phyloP scores from a whole-genome alignment of 2,888 invertebrate genomes.

The Polymixis flavicincta region DNA sequence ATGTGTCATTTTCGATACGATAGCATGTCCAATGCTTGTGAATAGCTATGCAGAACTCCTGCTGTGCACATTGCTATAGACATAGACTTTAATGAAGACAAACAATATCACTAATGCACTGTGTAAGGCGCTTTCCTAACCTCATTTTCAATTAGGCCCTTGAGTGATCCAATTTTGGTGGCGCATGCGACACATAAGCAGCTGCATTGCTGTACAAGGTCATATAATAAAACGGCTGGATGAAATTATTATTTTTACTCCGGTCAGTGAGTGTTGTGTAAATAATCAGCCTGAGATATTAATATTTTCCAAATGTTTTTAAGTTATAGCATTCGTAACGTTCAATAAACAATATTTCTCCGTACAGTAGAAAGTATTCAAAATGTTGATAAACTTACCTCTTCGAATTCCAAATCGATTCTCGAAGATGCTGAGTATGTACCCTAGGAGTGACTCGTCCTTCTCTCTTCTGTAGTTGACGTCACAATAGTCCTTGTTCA shows the following conservation, averaged over 20 bases:
- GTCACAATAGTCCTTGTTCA: conserved; percentile 84
- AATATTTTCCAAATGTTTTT: not conserved
- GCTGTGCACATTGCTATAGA: not conserved
- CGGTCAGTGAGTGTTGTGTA: not conserved
- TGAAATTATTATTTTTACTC: not conserved
- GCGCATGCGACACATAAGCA: conserved; percentile 4
- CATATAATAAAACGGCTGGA: not conserved
- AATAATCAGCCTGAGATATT: not conserved
- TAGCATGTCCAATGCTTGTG: no score
- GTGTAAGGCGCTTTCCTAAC: not conserved
- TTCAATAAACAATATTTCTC: not conserved
- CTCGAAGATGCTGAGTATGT: conserved; percentile 85
- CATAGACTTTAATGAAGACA: not conserved
- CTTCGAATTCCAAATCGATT: conserved; percentile 81
- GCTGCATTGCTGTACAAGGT: conserved; percentile 32
- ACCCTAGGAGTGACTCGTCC: conserved; percentile 84
- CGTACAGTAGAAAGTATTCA: not conserved
- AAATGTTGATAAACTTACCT: conserved; percentile 71
- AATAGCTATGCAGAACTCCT: no score
- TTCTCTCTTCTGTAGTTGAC: conserved; percentile 75
- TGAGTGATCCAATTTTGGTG: conserved; percentile 22
- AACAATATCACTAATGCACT: not conserved
- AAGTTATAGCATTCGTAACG: no score
- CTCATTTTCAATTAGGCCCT: conserved; percentile 14
- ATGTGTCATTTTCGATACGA: no score